Percentiles rank a stretch among this genome's conserved stretches.
phyloP scores from a whole-genome alignment of 2,113 vertebrate genomes.

The Oceanodroma tethys region DNA sequence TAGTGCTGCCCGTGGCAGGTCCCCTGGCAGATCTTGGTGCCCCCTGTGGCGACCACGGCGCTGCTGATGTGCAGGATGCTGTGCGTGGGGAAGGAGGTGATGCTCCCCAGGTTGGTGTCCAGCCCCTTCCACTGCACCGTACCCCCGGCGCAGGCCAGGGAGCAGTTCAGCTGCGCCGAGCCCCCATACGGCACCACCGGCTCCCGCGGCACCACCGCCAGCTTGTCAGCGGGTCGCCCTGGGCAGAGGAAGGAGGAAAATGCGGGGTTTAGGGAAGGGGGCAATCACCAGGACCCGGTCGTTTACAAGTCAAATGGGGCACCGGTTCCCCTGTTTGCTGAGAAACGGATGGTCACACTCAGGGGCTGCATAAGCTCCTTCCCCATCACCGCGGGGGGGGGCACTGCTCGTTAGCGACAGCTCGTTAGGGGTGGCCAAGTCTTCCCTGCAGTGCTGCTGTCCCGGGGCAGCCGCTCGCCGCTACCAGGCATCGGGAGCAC shows the following conservation, averaged over 20 bases:
- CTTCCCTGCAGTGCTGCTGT: background rate
- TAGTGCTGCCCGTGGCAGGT: background rate
- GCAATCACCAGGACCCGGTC: background rate
- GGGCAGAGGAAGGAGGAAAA: background rate
- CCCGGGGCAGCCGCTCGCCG: fast-evolving
- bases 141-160: background rate
- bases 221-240: background rate
- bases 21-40: slow-evolving; percentile 57
- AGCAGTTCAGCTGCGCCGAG: slow-evolving; percentile 58
- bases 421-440: background rate
- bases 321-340: fast-evolving
- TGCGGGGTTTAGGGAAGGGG: background rate
- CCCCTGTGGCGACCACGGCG: background rate
- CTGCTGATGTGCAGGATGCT: slow-evolving; percentile 57
- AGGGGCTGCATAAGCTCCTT: background rate
- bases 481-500: background rate
- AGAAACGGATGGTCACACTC: fast-evolving
- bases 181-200: slow-evolving; percentile 27
- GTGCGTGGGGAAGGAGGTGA: background rate
- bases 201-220: slow-evolving; percentile 25
- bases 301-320: fast-evolving
- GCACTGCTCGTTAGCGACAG: fast-evolving
- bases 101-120: slow-evolving; percentile 62
- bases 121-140: slow-evolving; percentile 69
- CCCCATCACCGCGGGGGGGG: fast-evolving